Conservation (phyloP, 2,888 invertebrate genomes). For the Cataglyphis rosenhaueri region DNA sequence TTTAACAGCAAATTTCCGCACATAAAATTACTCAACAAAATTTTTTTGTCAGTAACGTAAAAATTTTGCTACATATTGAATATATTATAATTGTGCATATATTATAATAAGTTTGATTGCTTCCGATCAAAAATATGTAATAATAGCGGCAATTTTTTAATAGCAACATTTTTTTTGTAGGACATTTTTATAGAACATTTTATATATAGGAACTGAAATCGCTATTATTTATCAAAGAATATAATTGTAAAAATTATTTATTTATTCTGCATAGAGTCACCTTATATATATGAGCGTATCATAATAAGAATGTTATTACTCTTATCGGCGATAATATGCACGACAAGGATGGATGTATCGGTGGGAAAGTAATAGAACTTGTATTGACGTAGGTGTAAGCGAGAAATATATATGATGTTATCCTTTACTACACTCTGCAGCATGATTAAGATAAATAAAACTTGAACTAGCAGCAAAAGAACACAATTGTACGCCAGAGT, state of each 20-base stretch:
- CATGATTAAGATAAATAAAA: constrained; percentile 29
- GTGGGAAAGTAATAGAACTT: background rate
- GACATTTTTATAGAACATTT: too few species aligned
- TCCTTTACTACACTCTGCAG: background rate
- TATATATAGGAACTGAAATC: background rate
- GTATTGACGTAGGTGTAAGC: background rate
- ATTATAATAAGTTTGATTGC: background rate
- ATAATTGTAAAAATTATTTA: background rate
- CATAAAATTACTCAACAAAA: background rate
- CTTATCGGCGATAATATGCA: constrained; percentile 57
- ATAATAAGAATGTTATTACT: constrained; percentile 40
- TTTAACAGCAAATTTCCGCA: background rate
- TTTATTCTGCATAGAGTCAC: background rate
- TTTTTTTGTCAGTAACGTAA: background rate
- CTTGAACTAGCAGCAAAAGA: background rate
- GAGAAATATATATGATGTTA: constrained; percentile 19
- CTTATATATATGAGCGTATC: background rate
- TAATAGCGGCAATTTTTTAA: background rate
- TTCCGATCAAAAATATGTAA: background rate
- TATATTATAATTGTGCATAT: background rate
- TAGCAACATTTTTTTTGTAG: background rate
- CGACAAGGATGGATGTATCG: constrained; percentile 1
- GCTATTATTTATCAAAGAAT: background rate
- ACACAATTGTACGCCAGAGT: constrained; percentile 10
- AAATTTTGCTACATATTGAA: background rate